Base-by-base conservation (phyloP, 1,140 invertebrate species). In the Plodia interpunctella region DNA sequence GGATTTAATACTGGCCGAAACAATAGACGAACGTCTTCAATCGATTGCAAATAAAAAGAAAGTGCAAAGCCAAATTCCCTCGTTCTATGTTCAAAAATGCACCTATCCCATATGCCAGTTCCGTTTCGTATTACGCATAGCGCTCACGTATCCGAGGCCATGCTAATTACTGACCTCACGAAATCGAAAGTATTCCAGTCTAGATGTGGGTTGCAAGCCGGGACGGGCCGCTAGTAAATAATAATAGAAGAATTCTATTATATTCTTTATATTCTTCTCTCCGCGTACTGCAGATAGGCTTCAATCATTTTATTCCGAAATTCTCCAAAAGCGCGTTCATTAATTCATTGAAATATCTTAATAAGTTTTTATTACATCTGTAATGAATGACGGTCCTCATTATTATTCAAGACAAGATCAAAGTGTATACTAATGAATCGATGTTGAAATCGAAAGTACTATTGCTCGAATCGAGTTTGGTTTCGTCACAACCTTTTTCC, bases 161-260 rank as follows among this genome's bases (percentile, higher is more conserved):
- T 87, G 78, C 77, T 87, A 88, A 87, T 86, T 83, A 80, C 58
- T 65, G 66, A 70, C 74, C 76, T 85, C 83, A 84, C 86, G 83
- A 88, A 87, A 88, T 82, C 80, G 83, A 88, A 88, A 87, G 85
- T 85, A 80, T 55, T 59, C 62, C 72, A 70, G 74, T 73, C 72
- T 77, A 76, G 66, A 77, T 84, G 68, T 81, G 68, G 71, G 70
- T 76, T 78, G 72, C 68, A 55, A 57, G 56, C 66, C 68, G 66
- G 69, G 71, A 74, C n/a, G n/a, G n/a, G n/a, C n/a, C n/a, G n/a
- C n/a, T n/a, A n/a, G n/a, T n/a, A n/a, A n/a, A n/a, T n/a, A n/a
- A n/a, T n/a, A n/a, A n/a, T n/a, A n/a, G n/a, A n/a, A n/a, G n/a
- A n/a, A n/a, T n/a, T n/a, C n/a, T n/a, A n/a, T n/a, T n/a, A n/a